Conservation (phyloP, 2,888 invertebrate genomes). For the Drosophila quasianomalipes region DNA sequence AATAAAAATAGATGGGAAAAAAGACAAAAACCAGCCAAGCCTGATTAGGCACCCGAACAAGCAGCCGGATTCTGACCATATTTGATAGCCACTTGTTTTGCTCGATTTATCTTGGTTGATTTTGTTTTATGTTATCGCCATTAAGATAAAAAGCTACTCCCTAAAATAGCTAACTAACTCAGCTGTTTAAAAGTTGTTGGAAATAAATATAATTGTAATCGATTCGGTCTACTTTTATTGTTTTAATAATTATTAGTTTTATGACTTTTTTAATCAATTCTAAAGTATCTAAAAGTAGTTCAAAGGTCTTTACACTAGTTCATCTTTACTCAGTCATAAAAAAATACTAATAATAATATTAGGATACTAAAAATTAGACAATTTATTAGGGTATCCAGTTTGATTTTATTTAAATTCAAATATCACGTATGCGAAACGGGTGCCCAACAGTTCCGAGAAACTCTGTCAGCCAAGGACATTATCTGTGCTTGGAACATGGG, state of each 20-base stretch:
- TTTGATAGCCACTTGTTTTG: conserved; percentile 42
- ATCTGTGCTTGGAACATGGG: conserved; percentile 24
- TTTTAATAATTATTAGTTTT: not conserved
- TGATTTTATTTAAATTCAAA: not conserved
- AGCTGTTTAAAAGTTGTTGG: not conserved
- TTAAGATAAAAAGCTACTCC: not conserved
- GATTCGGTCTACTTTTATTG: not conserved
- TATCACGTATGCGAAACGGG: conserved; percentile 32
- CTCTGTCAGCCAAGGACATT: conserved; percentile 64
- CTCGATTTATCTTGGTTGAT: conserved; percentile 35
- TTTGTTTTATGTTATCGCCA: not conserved
- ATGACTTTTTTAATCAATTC: not conserved
- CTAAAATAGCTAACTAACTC: not conserved
- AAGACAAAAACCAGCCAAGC: conserved; percentile 58
- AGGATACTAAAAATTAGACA: not conserved
- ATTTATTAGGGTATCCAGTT: conserved; percentile 10
- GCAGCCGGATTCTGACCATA: conserved; percentile 67
- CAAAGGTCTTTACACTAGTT: not conserved
- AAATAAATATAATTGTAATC: not conserved
- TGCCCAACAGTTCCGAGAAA: conserved; percentile 45
- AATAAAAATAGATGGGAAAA: conserved; percentile 11
- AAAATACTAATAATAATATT: not conserved
- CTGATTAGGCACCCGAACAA: conserved; percentile 57
- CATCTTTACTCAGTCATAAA: not conserved
- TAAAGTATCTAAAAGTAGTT: not conserved